Evolutionary conservation across 2,113 vertebrate species (phyloP), one percentile per base, ranked within the genome.

Genomic region (Gavia stellata): DNA sequence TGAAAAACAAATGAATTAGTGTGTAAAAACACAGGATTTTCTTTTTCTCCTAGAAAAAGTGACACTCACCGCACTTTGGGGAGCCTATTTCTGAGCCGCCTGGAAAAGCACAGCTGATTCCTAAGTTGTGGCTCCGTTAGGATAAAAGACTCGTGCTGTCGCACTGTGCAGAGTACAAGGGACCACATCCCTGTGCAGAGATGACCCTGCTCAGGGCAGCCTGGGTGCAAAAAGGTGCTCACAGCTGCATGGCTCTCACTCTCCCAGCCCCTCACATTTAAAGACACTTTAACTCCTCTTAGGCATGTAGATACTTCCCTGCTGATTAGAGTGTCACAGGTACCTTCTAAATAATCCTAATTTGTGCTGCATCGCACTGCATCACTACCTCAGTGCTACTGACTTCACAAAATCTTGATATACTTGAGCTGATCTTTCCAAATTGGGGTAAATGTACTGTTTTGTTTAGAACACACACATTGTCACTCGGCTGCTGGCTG

Each of bases 131-230:
- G 62, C 9, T 62, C 33, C 31, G 14, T 18, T 2, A 12, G 61
- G 56, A 24, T 11, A 25, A 20, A 28, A 31, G 52, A 6, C 29
- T 3, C 3, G 8, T 2, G 24, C 9, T 4, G 61, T 19, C 7
- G 4, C 17, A 3, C 36, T 2, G 14, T 20, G n/a, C 36, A 14
- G n/a, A 40, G 4, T 12, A 10, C 0, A 0, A 21, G 52, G 40
- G 52, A 36, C 14, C 1, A 1, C 19, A 4, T 31, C 33, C 24
- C 15, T 7, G 13, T 7, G 31, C 21, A 14, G 63, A 25, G 45
- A 38, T 21, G 38, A 6, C 9, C 36, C 53, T 13, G 24, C 53
- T 10, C 53, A 16, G 26, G 17, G 50, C 26, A 28, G 40, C 31
- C 20, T 21, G 19, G 14, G 13, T 24, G 36, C 55, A n/a, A 21